These are phyloP conservation scores for Lota lota DNA, from an alignment of 2,113 vertebrate species.

Conservation along the genomic window DNA sequence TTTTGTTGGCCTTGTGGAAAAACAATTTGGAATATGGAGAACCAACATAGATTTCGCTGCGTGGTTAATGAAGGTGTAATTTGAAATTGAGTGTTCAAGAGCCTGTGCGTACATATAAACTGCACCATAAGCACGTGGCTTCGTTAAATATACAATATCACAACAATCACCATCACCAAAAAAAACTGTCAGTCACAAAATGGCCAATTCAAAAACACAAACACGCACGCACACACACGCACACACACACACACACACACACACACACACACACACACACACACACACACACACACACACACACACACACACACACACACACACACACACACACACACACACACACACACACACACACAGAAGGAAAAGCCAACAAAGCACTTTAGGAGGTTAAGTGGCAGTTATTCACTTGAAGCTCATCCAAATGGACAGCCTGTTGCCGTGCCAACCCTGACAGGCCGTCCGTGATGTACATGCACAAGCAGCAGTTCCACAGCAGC, in stretches of 20 bases:
- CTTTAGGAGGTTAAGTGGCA: constrained; percentile 65
- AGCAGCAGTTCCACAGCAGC: constrained; percentile 45
- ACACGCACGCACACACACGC: no score
- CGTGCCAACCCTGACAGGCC: constrained; percentile 52
- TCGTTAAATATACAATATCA: constrained; percentile 7
- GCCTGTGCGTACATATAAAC: constrained; percentile 2
- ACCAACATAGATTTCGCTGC: background rate
- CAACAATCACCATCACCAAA: constrained; percentile 1
- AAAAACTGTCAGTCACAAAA: constrained; percentile 1
- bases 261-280: no score
- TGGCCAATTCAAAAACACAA: background rate
- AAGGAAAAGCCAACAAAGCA: constrained; percentile 55
- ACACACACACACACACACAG: constrained; percentile 12
- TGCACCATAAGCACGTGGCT: background rate
- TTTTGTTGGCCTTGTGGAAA: background rate
- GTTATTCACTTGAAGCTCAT: constrained; percentile 62
- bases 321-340: no score
- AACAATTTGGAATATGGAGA: background rate
- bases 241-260: no score
- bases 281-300: constrained; percentile 18
- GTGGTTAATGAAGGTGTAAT: background rate
- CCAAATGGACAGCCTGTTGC: constrained; percentile 65
- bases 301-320: no score
- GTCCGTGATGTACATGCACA: constrained; percentile 53
- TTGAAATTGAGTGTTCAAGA: background rate